Evolutionary conservation across 2,797 vertebrate genomes (phyloP), one percentile per base, ranked within the genome.

Genomic region (Anabacerthia variegaticeps): DNA sequence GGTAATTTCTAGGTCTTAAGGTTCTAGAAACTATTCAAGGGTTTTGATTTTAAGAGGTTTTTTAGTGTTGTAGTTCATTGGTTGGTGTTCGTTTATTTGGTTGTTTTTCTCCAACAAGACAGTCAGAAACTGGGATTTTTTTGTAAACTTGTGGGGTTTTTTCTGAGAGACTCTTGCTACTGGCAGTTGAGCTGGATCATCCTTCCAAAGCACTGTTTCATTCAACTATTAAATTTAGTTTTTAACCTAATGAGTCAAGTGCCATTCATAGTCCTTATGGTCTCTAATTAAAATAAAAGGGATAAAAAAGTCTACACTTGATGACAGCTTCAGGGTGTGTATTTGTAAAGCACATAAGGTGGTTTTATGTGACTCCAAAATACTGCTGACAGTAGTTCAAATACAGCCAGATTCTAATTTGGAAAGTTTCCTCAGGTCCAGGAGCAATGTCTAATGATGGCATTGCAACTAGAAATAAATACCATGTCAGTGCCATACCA

Each of bases 401-500:
- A 39, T 55, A 46, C 17, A 88, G 27, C 3, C 22, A 69, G 48
- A 54, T 58, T 78, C 21, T 62, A 62, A 59, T 65, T 39, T 17
- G 20, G 27, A 49, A 81, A 39, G 12, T 41, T 88, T 32, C 24
- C 12, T 4, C 19, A 68, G 49, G 37, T 59, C 24, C 18, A 63
- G 55, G 10, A 55, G 34, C 4, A 11, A 7, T 12, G 9, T 75
- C 24, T 61, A 36, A 32, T 27, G 9, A 39, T 46, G 30, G 5
- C 19, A 34, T 32, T 51, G 4, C 2, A 19, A 24, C 18, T 61
- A 43, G 17, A 54, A 89, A 61, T 80, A 54, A 89, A 61, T 80
- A 28, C 6, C 1, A 1, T 2, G 0, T n/a, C 23, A 59, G 0
- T 67, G 21, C 36, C 59, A 13, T 14, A 73, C 9, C 9, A 32